A percentile compares a stretch with the other conserved stretches of the same genome.
phyloP scores from a whole-genome alignment of 2,888 invertebrate genomes.

The Clitarchus hookeri region DNA sequence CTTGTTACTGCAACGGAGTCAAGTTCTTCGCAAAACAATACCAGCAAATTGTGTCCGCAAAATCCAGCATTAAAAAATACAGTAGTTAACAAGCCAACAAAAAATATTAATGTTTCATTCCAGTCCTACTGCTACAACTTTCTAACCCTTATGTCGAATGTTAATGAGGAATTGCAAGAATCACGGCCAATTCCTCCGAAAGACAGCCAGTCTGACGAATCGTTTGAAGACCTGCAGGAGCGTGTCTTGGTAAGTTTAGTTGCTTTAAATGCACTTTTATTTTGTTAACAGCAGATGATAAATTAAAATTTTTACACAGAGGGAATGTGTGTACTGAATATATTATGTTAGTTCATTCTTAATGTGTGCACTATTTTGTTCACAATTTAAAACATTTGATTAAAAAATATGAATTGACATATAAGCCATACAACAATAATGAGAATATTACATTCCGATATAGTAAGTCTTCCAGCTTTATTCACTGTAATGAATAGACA shows the following conservation, averaged over 20 bases:
- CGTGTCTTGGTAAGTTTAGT: background rate
- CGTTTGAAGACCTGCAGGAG: background rate
- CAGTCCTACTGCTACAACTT: background rate
- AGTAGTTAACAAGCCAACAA: background rate
- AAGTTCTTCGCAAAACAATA: background rate
- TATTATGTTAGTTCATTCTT: too few relatives aligned
- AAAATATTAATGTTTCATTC: background rate
- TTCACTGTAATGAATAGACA: too few relatives aligned
- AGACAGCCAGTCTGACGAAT: background rate
- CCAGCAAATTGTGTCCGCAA: background rate
- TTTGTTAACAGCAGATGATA: background rate
- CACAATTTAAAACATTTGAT: too few relatives aligned
- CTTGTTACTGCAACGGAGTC: background rate
- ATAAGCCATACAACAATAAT: too few relatives aligned
- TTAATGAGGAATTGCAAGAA: background rate
- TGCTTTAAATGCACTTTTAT: background rate
- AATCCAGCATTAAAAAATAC: background rate
- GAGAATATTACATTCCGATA: too few relatives aligned
- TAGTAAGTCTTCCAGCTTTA: too few relatives aligned
- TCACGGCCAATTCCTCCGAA: background rate
- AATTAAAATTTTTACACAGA: too few relatives aligned
- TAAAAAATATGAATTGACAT: too few relatives aligned
- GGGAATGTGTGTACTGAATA: too few relatives aligned
- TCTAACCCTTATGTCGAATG: background rate
- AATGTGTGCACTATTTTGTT: too few relatives aligned